Percentiles rank a stretch among this genome's conserved stretches.
These are phyloP conservation scores for Sminthurinus aureus DNA, from an alignment of 2,888 invertebrate species.

Conservation along the genomic window DNA sequence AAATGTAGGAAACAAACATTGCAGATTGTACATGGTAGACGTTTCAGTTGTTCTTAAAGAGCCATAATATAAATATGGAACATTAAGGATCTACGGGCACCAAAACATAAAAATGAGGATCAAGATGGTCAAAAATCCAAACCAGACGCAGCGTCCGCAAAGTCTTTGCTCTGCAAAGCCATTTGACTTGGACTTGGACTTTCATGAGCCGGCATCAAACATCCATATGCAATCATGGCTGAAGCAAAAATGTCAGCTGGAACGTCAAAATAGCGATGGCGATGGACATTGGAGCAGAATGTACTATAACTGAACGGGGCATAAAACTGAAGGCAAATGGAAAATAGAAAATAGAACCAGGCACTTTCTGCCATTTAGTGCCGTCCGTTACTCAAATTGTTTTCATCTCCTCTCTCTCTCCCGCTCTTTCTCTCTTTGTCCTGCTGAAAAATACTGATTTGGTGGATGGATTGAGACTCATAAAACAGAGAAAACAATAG, in stretches of 20 bases:
- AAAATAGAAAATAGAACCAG: background rate
- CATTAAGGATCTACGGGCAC: background rate
- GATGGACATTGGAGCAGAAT: background rate
- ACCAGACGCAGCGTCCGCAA: background rate
- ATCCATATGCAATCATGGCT: too few relatives aligned
- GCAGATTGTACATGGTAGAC: too few relatives aligned
- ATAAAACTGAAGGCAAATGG: background rate
- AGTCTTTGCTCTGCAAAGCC: too few relatives aligned
- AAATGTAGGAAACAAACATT: too few relatives aligned
- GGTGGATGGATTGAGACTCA: background rate
- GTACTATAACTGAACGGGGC: background rate
- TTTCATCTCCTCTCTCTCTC: background rate
- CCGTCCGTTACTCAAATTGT: conserved; percentile 1
- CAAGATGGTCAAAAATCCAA: background rate
- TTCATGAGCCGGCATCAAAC: too few relatives aligned
- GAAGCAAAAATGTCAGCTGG: too few relatives aligned
- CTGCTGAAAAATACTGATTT: background rate
- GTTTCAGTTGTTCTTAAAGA: too few relatives aligned
- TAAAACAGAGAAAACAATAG: background rate
- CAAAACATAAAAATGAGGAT: background rate
- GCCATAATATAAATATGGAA: too few relatives aligned
- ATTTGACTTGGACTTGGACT: too few relatives aligned
- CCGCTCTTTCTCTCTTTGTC: background rate
- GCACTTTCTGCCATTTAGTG: background rate
- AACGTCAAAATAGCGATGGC: too few relatives aligned